These are phyloP conservation scores for Heliconius nattereri DNA, from an alignment of 1,140 invertebrate genomes.

Conservation along the genomic window DNA sequence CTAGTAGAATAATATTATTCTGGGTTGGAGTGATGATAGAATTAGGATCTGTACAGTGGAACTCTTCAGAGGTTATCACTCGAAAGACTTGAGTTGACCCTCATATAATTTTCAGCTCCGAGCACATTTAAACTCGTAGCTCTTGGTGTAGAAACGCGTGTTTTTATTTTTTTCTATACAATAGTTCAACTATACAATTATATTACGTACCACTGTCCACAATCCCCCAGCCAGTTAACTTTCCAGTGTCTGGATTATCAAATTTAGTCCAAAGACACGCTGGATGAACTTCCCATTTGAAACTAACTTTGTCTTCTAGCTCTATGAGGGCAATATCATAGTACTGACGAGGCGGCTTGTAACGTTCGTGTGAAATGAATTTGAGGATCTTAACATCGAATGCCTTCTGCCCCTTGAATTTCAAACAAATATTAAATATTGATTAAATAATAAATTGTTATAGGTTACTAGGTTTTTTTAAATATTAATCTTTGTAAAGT, in stretches of 20 bases:
- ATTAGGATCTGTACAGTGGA: too few species aligned
- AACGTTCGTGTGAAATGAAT: slow-evolving; percentile 31
- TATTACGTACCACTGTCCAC: slow-evolving; percentile 32
- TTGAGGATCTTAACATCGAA: slow-evolving; percentile 31
- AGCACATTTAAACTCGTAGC: too few species aligned
- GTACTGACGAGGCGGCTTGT: slow-evolving; percentile 31
- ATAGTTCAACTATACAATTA: too few species aligned
- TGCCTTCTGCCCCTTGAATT: neutral
- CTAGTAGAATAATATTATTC: too few species aligned
- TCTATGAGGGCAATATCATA: slow-evolving; percentile 37
- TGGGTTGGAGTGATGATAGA: too few species aligned
- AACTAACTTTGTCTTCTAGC: slow-evolving; percentile 20
- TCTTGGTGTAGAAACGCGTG: too few species aligned
- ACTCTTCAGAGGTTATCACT: too few species aligned
- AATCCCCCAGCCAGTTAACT: slow-evolving; percentile 40
- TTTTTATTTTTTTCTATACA: too few species aligned
- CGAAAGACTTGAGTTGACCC: too few species aligned
- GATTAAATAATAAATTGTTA: neutral
- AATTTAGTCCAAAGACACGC: slow-evolving; percentile 36
- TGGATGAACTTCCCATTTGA: slow-evolving; percentile 29
- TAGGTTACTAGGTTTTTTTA: too few species aligned
- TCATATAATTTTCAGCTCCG: too few species aligned
- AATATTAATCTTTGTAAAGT: too few species aligned
- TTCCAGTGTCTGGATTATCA: slow-evolving; percentile 24
- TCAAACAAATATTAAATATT: neutral